Base-by-base conservation (phyloP, 1,140 invertebrate species). In the Heliconius congener region DNA sequence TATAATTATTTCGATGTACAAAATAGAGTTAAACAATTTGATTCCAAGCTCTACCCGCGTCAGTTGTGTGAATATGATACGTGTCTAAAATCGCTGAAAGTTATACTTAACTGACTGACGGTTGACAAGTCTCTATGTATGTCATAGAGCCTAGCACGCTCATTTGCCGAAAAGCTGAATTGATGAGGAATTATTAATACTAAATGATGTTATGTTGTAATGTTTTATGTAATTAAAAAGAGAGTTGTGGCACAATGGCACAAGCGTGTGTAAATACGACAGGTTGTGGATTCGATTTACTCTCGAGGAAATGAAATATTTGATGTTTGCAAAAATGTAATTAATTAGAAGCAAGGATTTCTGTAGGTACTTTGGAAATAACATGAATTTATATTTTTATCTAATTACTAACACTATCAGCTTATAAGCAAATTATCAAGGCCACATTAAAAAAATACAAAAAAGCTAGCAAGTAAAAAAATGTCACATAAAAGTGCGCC, bases 81-180 rank as follows among this genome's bases (percentile, higher is more conserved):
- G 60, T 66, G 60, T n/a, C 60, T 27, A 13, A 66, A 27, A 66
- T 66, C 60, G 60, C 60, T 66, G 60, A 66, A 66, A 66, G 60
- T 27, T 66, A 27, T 66, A 66, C 60, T 66, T 30, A 46, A 46
- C 42, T 16, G 42, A 66, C 60, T 66, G 60, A 66, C 60, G 8
- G n/a, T 1, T 66, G 60, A 66, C 60, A 66, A 66, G 60, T 16
- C 23, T 27, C 60, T 66, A 27, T 23, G 23, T 3, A 1, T 66
- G 60, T 27, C 60, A 9, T 27, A 66, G 60, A 66, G 60, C 23
- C 27, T 66, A 66, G 60, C 60, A 4, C 60, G 60, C 11, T 66
- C 60, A 27, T 66, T 66, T 66, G 60, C 2, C 5, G 23, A 16
- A 27, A 66, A 27, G 60, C 60, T 66, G 60, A 66, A 66, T 66